A percentile compares a stretch with the other conserved stretches of the same genome.
Conservation (phyloP, 1,140 invertebrate species). For the Drosophila prosaltans region DNA sequence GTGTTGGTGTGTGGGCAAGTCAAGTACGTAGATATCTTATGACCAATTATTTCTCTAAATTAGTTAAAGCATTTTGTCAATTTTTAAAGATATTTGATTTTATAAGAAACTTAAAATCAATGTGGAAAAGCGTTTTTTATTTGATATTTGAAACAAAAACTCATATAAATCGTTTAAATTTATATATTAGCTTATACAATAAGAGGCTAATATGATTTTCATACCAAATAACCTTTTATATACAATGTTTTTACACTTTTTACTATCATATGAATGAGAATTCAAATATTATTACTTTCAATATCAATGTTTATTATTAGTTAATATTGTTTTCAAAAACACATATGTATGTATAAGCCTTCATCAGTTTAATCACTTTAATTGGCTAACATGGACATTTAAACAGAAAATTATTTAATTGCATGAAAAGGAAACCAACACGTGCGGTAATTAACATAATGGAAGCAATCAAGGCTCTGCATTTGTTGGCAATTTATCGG, state of each 20-base stretch:
- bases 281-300: neutral
- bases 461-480: slow-evolving; percentile 62
- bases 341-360: slow-evolving; percentile 8
- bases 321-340: neutral
- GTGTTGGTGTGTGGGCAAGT: neutral
- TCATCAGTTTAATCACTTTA: slow-evolving; percentile 9
- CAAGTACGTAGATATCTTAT: neutral
- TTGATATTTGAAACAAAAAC: too few species aligned
- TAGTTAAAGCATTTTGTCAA: too few species aligned
- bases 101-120: too few species aligned
- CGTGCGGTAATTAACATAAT: slow-evolving; percentile 75
- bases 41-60: neutral
- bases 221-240: too few species aligned
- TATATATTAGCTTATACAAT: too few species aligned
- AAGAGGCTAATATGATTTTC: too few species aligned
- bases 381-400: slow-evolving; percentile 31
- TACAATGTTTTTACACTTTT: neutral
- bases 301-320: neutral
- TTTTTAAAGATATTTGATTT: too few species aligned
- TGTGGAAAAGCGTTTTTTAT: too few species aligned
- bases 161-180: too few species aligned
- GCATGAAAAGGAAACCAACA: slow-evolving; percentile 40
- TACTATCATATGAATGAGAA: neutral
- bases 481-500: slow-evolving; percentile 71
- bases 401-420: slow-evolving; percentile 48